Percentiles rank a stretch among this genome's conserved stretches.
These are phyloP conservation scores for Odobenus rosmarus DNA, from an alignment of 2,113 vertebrate genomes.

Conservation along the genomic window DNA sequence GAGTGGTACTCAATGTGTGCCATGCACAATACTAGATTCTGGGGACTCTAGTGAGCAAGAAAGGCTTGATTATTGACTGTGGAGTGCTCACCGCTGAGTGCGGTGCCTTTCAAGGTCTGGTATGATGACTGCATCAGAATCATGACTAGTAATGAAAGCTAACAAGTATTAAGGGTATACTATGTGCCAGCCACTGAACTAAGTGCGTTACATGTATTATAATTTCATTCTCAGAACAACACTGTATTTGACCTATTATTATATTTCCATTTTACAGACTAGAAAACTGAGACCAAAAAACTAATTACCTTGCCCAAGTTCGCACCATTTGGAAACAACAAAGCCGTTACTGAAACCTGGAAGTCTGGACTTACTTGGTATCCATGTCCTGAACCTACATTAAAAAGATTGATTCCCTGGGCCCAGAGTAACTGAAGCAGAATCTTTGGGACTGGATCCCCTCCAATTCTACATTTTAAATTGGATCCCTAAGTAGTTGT, in stretches of 20 bases:
- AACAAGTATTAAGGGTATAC: not conserved
- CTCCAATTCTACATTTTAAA: not conserved
- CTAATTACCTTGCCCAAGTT: not conserved
- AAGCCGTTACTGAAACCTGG: not conserved
- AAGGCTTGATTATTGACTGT: not conserved
- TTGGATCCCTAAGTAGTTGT: not conserved
- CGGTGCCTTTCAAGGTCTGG: not conserved
- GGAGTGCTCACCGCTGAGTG: not conserved
- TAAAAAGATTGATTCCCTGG: not conserved
- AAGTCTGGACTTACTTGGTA: not conserved
- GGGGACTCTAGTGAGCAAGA: not conserved
- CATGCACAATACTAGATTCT: not conserved
- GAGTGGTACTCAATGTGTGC: not conserved
- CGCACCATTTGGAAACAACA: not conserved
- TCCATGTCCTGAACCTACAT: not conserved
- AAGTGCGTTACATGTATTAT: not conserved
- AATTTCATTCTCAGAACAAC: not conserved
- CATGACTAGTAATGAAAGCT: not conserved
- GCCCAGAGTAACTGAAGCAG: not conserved
- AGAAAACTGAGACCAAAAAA: not conserved
- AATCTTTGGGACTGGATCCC: not conserved
- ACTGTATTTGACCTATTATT: not conserved
- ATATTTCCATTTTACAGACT: not conserved
- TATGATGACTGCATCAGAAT: not conserved
- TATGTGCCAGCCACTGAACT: not conserved